Conservation (phyloP, 1,140 invertebrate genomes). For the Papilio xuthus region DNA sequence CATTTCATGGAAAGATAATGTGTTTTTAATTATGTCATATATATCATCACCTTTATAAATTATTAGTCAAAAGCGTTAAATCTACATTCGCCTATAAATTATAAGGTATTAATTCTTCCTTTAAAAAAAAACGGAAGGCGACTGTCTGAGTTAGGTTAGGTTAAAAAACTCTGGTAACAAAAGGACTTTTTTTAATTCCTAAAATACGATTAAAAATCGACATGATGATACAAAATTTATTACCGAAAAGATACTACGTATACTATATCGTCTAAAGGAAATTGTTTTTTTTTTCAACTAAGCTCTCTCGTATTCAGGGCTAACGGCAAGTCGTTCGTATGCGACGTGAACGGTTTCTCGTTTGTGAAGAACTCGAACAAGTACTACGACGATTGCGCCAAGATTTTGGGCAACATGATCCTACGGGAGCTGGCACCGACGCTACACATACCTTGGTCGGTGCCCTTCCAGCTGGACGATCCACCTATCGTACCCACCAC, state of each 20-base stretch:
- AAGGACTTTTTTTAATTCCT: too few species aligned
- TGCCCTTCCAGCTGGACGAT: slow-evolving; percentile 98
- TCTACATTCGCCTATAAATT: too few species aligned
- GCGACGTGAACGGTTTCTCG: slow-evolving; percentile 99
- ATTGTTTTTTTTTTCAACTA: too few species aligned
- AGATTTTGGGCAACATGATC: slow-evolving; percentile 97
- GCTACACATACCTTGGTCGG: slow-evolving; percentile 97
- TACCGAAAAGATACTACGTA: too few species aligned
- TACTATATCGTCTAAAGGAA: too few species aligned
- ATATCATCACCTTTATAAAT: background rate
- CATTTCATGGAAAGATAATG: background rate
- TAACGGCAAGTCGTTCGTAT: slow-evolving; percentile 99
- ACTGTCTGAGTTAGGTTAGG: too few species aligned
- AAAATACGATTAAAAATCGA: too few species aligned
- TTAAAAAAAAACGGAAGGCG: too few species aligned
- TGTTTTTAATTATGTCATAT: background rate
- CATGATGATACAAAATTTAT: too few species aligned
- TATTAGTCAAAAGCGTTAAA: background rate
- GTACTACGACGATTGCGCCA: slow-evolving; percentile 99
- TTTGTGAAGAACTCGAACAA: slow-evolving; percentile 99
- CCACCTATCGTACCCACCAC: slow-evolving; percentile 99
- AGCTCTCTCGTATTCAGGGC: slow-evolving; percentile 83
- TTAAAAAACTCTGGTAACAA: too few species aligned
- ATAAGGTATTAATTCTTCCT: too few species aligned
- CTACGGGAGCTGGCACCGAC: slow-evolving; percentile 96